These are phyloP conservation scores for Morone chrysops DNA, from an alignment of 2,113 vertebrate species.

Conservation along the genomic window DNA sequence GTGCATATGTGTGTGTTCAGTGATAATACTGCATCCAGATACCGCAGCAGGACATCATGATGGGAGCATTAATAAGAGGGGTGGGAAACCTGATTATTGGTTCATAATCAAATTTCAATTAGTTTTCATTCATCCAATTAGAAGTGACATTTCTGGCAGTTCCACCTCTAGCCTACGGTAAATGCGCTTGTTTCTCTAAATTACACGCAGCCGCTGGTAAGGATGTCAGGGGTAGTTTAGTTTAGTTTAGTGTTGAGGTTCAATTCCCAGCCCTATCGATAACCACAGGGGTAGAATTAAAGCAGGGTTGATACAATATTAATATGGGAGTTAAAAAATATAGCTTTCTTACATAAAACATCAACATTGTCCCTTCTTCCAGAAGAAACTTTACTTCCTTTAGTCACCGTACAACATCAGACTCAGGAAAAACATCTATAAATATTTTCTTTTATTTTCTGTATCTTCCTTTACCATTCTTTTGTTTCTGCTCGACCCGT, in stretches of 20 bases:
- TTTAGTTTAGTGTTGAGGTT: not conserved
- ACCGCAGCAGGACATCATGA: slow-evolving; percentile 12
- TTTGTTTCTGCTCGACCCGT: not conserved
- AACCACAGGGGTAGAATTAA: not conserved
- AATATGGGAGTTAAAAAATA: not conserved
- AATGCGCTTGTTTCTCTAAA: not conserved
- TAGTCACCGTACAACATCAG: not conserved
- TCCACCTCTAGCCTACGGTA: too few species aligned
- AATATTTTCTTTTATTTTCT: not conserved
- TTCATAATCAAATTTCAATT: not conserved
- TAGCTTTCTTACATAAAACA: not conserved
- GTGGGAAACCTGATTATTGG: not conserved
- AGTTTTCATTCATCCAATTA: not conserved
- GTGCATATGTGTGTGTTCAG: slow-evolving; percentile 7
- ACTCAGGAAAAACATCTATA: not conserved
- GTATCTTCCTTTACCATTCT: not conserved
- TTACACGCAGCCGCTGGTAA: not conserved
- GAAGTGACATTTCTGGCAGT: not conserved
- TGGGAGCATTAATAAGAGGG: not conserved
- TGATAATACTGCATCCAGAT: slow-evolving; percentile 3
- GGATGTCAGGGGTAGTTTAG: not conserved
- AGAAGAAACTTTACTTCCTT: not conserved
- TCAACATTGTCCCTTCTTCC: too few species aligned
- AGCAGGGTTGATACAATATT: not conserved
- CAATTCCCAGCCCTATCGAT: not conserved